Evolutionary conservation across 2,113 vertebrate species (phyloP), one percentile per base, ranked within the genome.

Genomic region (Dinomys branickii): DNA sequence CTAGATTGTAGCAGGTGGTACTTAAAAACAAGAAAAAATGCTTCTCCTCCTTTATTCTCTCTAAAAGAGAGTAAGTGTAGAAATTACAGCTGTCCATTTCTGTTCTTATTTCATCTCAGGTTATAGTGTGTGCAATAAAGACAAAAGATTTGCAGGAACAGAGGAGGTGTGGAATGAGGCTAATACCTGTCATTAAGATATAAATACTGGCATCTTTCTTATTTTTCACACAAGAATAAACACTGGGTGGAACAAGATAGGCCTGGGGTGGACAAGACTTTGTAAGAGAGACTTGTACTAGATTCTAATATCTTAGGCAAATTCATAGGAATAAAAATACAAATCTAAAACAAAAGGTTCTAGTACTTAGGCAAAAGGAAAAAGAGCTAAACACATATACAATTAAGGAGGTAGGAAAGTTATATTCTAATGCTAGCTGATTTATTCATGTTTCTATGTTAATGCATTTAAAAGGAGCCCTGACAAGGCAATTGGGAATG

Each of bases 381-480:
- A 95, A 91, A 73, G 17, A 87, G 58, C 65, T 92, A 90, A 95
- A 87, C 17, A 22, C 17, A 17, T 67, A 38, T 67, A 80, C 85
- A 95, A 92, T 94, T 90, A 94, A 97, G 67, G 69, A 22, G 85
- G 94, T 90, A 94, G 93, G 61, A 26, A 80, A 97, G 91, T 94
- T 95, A 24, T 92, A 92, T 92, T 88, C 96, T 95, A 94, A 93
- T 10, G 30, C 11, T n/a, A 54, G 38, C 54, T 95, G 93, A 97
- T 95, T 95, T 96, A 95, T 94, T 95, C 90, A 92, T 56, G 59
- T 75, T 90, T 69, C 90, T 88, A 83, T 71, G 73, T 89, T 94
- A 96, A 97, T 91, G 63, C 61, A 77, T 96, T 94, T 98, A 87
- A 95, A 98, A 97, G 50, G 41, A 88, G 19, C 52, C 30, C 17